A percentile compares a stretch with the other conserved stretches of the same genome.
Evolutionary conservation across 1,140 invertebrate genomes (phyloP).

Genomic region (Orius laevigatus): DNA sequence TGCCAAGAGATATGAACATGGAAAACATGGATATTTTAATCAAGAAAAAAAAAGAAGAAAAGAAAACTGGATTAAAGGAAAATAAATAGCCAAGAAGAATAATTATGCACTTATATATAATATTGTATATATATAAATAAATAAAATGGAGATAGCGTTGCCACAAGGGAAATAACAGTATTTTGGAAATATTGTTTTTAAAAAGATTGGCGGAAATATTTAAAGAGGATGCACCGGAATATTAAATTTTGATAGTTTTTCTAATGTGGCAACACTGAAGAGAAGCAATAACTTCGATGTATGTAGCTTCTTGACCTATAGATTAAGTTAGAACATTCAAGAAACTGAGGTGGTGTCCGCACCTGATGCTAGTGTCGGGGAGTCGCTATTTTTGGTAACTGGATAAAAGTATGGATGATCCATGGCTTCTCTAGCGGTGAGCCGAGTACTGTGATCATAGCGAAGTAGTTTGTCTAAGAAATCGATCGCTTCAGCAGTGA

Average conservation of each 20-base stretch:
- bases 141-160: background rate
- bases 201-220: background rate
- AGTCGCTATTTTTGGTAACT: conserved; percentile 10
- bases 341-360: conserved; percentile 5
- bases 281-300: background rate
- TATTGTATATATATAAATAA: background rate
- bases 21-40: background rate
- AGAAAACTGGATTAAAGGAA: too few relatives aligned
- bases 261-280: background rate
- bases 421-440: conserved; percentile 98
- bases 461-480: conserved; percentile 96
- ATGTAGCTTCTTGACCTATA: background rate
- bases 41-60: background rate
- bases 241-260: background rate
- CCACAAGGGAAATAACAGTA: background rate
- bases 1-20: conserved; percentile 8
- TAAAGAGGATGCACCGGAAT: background rate
- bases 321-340: background rate
- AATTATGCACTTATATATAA: background rate
- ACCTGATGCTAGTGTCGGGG: background rate
- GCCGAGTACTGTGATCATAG: conserved; percentile 96
- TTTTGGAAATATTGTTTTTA: background rate
- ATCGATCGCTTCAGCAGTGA: conserved; percentile 93
- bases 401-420: conserved; percentile 89
- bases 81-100: background rate